phyloP scores from a whole-genome alignment of 2,888 invertebrate species.

The Antheraea assamensis region DNA sequence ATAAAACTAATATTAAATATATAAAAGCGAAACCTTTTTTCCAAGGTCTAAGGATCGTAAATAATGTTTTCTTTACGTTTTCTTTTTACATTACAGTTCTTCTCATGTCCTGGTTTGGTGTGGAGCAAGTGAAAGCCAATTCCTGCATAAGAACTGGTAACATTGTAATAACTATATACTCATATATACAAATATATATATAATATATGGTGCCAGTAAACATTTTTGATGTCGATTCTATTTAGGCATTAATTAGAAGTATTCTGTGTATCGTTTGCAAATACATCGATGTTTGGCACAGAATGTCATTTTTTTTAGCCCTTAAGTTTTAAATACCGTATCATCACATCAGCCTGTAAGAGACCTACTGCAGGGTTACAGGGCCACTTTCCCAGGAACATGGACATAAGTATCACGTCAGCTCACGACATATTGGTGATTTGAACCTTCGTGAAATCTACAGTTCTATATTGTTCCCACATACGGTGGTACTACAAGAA shows the following conservation, averaged over 20 bases:
- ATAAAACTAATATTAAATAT: too few species aligned
- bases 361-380: too few species aligned
- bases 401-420: too few species aligned
- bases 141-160: slow-evolving; percentile 81
- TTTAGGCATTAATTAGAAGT: slow-evolving; percentile 18
- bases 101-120: slow-evolving; percentile 81
- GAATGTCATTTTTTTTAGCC: too few species aligned
- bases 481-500: too few species aligned
- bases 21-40: too few species aligned
- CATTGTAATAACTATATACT: slow-evolving; percentile 30
- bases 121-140: slow-evolving; percentile 75
- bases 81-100: slow-evolving; percentile 59
- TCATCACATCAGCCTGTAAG: too few species aligned
- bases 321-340: too few species aligned
- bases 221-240: neutral
- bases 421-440: too few species aligned
- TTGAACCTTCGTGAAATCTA: too few species aligned
- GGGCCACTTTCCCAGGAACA: too few species aligned
- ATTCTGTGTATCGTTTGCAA: slow-evolving; percentile 17
- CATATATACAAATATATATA: neutral
- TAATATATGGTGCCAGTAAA: neutral
- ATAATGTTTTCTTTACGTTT: neutral
- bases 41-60: neutral
- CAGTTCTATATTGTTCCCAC: too few species aligned
- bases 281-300: neutral